These are phyloP conservation scores for Oncorhynchus tshawytscha DNA, from an alignment of 2,113 vertebrate species.

Conservation along the genomic window DNA sequence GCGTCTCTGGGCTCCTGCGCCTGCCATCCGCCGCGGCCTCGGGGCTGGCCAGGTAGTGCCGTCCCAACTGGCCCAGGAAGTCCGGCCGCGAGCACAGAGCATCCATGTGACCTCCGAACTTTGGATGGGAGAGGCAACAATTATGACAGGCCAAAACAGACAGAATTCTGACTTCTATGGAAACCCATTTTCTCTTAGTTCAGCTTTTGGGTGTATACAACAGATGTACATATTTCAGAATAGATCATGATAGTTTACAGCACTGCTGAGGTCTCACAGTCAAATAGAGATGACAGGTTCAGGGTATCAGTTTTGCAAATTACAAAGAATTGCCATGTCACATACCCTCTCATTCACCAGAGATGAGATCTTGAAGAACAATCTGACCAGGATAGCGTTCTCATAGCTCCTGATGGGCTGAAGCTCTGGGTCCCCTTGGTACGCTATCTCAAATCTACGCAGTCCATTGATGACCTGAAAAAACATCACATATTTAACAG, in stretches of 20 bases:
- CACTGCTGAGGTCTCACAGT: too few species aligned
- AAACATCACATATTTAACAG: neutral
- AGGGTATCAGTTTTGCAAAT: too few species aligned
- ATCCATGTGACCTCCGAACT: slow-evolving; percentile 84
- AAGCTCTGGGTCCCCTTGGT: slow-evolving; percentile 89
- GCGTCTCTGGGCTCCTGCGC: slow-evolving; percentile 65
- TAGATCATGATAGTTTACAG: too few species aligned
- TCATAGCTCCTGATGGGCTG: slow-evolving; percentile 96
- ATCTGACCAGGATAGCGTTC: slow-evolving; percentile 82
- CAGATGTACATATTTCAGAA: too few species aligned
- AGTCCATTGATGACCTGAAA: slow-evolving; percentile 87
- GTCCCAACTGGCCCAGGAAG: slow-evolving; percentile 82
- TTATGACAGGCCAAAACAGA: too few species aligned
- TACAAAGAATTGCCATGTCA: neutral
- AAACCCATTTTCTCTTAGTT: too few species aligned
- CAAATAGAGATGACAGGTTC: too few species aligned
- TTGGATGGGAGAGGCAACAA: slow-evolving; percentile 7
- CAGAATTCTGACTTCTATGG: too few species aligned
- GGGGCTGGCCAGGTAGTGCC: slow-evolving; percentile 75
- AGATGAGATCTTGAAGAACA: slow-evolving; percentile 78
- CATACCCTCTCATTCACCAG: slow-evolving; percentile 82
- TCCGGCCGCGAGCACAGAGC: slow-evolving; percentile 81
- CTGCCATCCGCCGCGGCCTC: neutral
- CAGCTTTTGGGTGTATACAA: too few species aligned
- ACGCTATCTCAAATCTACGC: slow-evolving; percentile 84